These are phyloP conservation scores for Acanthosoma haemorrhoidale DNA, from an alignment of 2,888 invertebrate species.

Conservation along the genomic window DNA sequence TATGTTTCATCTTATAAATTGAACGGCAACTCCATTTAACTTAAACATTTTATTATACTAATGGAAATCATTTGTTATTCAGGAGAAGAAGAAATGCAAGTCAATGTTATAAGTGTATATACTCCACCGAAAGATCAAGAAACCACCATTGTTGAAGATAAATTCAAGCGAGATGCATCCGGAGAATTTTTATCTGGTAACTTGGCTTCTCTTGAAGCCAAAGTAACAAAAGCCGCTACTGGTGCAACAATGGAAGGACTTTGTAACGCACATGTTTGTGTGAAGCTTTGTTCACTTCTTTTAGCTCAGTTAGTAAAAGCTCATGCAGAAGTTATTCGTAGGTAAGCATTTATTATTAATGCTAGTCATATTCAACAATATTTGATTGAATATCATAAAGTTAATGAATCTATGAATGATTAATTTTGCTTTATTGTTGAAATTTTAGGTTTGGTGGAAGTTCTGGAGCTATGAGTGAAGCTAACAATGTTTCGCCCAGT, in stretches of 20 bases:
- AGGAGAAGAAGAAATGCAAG: conserved; percentile 13
- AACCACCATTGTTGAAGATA: conserved; percentile 28
- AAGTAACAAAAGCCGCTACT: conserved; percentile 33
- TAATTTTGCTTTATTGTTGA: neutral
- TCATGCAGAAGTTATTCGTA: conserved; percentile 64
- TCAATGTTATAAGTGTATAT: neutral
- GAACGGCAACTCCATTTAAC: no score
- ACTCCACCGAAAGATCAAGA: conserved; percentile 5
- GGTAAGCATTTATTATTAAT: conserved; percentile 34
- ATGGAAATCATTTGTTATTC: neutral
- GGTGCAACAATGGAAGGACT: conserved; percentile 28
- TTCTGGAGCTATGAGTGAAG: conserved; percentile 35
- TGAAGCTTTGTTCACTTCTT: conserved; percentile 70
- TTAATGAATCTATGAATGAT: no score
- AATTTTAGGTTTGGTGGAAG: conserved; percentile 34
- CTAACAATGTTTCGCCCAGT: conserved; percentile 34
- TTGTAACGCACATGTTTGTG: conserved; percentile 54
- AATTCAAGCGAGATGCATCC: conserved; percentile 32
- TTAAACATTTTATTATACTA: neutral
- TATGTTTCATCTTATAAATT: no score
- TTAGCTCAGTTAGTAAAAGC: conserved; percentile 73
- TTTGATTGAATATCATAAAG: neutral
- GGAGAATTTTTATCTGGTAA: conserved; percentile 40
- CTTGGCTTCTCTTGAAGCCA: conserved; percentile 39
- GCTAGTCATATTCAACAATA: neutral